phyloP scores from a whole-genome alignment of 1,140 invertebrate genomes.

The Drosophila tani region DNA sequence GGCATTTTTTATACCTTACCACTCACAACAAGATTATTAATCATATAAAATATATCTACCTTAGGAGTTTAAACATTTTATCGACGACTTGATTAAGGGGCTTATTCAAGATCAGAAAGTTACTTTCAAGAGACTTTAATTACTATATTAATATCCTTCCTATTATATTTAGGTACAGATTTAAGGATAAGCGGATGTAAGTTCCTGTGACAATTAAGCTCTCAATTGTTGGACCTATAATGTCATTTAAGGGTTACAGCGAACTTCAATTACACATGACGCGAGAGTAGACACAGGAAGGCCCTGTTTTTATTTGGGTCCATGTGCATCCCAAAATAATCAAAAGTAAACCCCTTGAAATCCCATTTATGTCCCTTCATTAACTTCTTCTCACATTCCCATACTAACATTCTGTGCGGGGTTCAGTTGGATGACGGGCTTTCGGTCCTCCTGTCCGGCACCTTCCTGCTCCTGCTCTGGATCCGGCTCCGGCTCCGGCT shows the following conservation, averaged over 20 bases:
- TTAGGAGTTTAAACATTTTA: background rate
- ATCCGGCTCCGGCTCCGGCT: conserved; percentile 36
- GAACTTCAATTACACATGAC: conserved; percentile 16
- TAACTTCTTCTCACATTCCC: conserved; percentile 25
- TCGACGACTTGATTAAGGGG: fast-evolving
- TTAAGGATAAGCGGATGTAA: background rate
- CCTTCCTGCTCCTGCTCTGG: conserved; percentile 1
- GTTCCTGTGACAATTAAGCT: conserved; percentile 28
- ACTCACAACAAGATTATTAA: no score
- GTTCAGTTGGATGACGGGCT: conserved; percentile 6
- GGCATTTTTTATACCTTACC: no score
- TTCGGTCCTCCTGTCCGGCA: conserved; percentile 17
- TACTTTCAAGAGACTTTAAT: conserved; percentile 2
- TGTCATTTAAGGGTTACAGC: conserved; percentile 25
- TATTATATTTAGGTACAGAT: conserved; percentile 1
- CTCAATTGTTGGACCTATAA: conserved; percentile 26
- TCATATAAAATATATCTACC: no score
- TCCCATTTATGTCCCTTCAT: conserved; percentile 43
- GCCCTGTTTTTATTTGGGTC: conserved; percentile 35
- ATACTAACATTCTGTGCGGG: conserved; percentile 57
- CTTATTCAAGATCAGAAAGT: background rate
- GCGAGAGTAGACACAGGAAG: conserved; percentile 30
- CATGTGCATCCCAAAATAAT: conserved; percentile 35
- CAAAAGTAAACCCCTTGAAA: conserved; percentile 27
- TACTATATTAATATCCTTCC: background rate